phyloP scores from a whole-genome alignment of 2,113 vertebrate species.

The Equus quagga region DNA sequence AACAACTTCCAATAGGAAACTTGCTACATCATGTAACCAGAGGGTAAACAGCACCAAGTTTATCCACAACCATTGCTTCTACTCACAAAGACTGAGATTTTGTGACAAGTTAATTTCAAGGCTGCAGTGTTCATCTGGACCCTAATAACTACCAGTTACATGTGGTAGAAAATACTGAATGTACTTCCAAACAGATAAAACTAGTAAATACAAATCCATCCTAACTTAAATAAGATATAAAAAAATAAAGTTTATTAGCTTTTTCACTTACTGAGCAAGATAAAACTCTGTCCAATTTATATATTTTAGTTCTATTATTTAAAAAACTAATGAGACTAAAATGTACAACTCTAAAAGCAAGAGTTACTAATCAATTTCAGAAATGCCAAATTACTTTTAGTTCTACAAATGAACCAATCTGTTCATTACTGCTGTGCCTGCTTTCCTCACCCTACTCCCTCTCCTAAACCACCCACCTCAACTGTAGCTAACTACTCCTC shows the following conservation, averaged over 20 bases:
- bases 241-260: neutral
- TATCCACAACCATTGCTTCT: neutral
- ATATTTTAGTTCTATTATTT: neutral
- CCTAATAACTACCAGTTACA: neutral
- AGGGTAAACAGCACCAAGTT: neutral
- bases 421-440: neutral
- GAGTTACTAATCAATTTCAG: neutral
- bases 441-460: neutral
- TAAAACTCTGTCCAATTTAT: conserved; percentile 19
- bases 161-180: neutral
- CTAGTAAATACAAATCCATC: neutral
- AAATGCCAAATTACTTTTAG: neutral
- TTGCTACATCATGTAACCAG: neutral
- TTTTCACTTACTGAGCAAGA: neutral
- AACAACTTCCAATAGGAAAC: neutral
- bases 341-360: neutral
- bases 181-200: conserved; percentile 24
- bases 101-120: neutral
- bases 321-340: neutral
- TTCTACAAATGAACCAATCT: neutral
- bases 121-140: neutral
- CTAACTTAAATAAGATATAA: neutral
- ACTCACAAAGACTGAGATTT: neutral
- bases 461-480: neutral
- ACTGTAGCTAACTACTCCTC: neutral